phyloP scores from a whole-genome alignment of 2,113 vertebrate genomes.

The Dinomys branickii region DNA sequence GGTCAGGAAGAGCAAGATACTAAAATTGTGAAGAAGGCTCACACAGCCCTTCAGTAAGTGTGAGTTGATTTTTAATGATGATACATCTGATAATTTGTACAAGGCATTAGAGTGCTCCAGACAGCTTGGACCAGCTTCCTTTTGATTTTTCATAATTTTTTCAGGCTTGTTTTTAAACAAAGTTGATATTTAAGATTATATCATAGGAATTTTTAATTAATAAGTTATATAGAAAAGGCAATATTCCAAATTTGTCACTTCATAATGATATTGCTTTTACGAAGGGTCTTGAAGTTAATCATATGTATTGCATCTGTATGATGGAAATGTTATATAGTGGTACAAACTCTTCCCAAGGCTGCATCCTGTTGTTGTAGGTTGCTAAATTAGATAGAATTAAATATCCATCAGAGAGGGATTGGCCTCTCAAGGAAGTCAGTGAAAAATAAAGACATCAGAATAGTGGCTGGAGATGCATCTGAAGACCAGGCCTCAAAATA shows the following conservation, averaged over 20 bases:
- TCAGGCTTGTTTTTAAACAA: neutral
- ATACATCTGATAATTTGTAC: neutral
- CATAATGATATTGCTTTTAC: neutral
- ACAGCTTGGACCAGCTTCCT: neutral
- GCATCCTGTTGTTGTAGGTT: neutral
- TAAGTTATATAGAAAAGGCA: neutral
- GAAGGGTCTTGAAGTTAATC: neutral
- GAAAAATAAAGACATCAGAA: neutral
- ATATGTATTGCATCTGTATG: neutral
- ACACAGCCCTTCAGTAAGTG: neutral
- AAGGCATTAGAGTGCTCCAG: neutral
- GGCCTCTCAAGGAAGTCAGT: neutral
- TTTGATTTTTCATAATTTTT: neutral
- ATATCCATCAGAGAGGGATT: neutral
- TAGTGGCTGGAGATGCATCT: neutral
- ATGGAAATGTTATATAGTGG: neutral
- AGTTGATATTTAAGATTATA: neutral
- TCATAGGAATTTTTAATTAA: neutral
- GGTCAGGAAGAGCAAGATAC: neutral
- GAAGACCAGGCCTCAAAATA: neutral
- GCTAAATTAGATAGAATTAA: neutral
- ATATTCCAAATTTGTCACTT: neutral
- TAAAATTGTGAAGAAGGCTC: neutral
- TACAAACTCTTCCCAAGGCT: neutral
- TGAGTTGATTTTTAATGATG: neutral